phyloP scores from a whole-genome alignment of 2,888 invertebrate species.

The Abrostola triplasia region DNA sequence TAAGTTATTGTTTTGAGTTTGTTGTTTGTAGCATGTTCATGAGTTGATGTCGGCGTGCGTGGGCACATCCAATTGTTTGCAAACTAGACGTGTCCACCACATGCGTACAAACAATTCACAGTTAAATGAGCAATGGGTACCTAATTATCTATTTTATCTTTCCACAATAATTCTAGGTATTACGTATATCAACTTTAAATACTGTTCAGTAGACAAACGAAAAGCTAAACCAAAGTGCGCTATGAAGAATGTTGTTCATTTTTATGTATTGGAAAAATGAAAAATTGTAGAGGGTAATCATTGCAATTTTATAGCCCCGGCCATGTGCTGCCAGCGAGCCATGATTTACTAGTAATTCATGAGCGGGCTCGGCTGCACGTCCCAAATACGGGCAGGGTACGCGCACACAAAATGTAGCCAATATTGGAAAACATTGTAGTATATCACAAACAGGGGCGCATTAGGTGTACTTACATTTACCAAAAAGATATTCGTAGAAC shows the following conservation, averaged over 20 bases:
- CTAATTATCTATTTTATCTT: too few relatives aligned
- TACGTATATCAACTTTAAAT: too few relatives aligned
- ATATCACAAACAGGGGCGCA: background rate
- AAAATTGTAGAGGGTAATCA: constrained; percentile 12
- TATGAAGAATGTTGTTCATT: constrained; percentile 9
- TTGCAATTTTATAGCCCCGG: constrained; percentile 25
- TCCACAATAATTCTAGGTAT: too few relatives aligned
- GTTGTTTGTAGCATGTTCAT: too few relatives aligned
- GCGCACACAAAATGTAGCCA: constrained; percentile 3
- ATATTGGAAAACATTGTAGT: background rate
- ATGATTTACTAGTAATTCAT: constrained; percentile 35
- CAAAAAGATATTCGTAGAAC: background rate
- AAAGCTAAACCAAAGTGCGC: constrained; percentile 10
- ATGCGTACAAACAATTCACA: too few relatives aligned
- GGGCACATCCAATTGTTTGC: too few relatives aligned
- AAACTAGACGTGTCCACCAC: too few relatives aligned
- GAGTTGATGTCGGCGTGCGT: too few relatives aligned
- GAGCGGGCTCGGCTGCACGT: constrained; percentile 19
- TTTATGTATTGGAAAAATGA: constrained; percentile 16
- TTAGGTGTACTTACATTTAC: background rate
- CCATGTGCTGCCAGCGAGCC: constrained; percentile 10
- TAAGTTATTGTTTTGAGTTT: too few relatives aligned
- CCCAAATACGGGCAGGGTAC: background rate
- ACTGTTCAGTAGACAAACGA: constrained; percentile 17
- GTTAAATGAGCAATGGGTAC: too few relatives aligned